Base-by-base conservation (phyloP, 2,113 vertebrate species). In the Corapipo altera region DNA sequence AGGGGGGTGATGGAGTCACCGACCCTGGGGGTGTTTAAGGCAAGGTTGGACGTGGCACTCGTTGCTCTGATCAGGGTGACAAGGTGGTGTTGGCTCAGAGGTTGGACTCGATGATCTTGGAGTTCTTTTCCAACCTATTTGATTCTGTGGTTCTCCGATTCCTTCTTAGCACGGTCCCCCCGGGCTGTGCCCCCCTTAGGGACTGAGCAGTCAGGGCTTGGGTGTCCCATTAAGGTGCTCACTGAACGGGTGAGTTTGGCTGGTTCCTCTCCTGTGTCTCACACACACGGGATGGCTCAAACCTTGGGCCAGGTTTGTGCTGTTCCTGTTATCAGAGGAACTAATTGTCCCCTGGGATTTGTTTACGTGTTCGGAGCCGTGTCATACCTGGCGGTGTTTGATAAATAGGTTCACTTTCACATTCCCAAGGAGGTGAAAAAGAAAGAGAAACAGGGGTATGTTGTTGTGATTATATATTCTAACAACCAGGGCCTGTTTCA, bases 391-490 rank as follows among this genome's bases (percentile, higher is more conserved):
- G 14, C 13, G 8, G 12, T 3, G 8, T 46, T 48, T 62, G 41
- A 4, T 62, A 30, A 37, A 13, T 8, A 70, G 37, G 14, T 88
- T 73, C 51, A 9, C 30, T 83, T 93, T 71, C 28, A 33, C 7
- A 0, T 61, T 44, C 32, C 32, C 12, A 6, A 35, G 22, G 33
- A 66, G 15, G 35, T 0, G 1, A 19, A 49, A 44, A 70, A 62
- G 12, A 44, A 76, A 41, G 27, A 22, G 24, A 44, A 91, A 23
- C 1, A 1, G 13, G 39, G 37, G 2, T n/a, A 1, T 48, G 15
- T 24, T 70, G 33, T 21, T 66, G 46, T 71, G 48, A 15, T 78
- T 27, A 8, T 33, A 0, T 17, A 6, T 33, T 28, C 9, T 4
- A 5, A 2, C 48, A 55, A 12, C 39, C 3, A 1, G 3, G 39